These are phyloP conservation scores for Trissolcus basalis DNA, from an alignment of 1,140 invertebrate species.

Conservation along the genomic window DNA sequence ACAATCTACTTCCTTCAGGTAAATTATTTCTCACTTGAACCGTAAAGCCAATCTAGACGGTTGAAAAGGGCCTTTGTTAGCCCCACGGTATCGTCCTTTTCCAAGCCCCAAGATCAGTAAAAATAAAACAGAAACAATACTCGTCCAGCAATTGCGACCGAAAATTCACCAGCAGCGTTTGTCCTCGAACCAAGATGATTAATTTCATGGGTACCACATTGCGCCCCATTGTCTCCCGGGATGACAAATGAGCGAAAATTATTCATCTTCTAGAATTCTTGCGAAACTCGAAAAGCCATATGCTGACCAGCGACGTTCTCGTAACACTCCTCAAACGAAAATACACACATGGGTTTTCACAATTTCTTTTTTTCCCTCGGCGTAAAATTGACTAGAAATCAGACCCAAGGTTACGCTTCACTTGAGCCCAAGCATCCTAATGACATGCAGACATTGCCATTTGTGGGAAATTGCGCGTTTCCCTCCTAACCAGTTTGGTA, in stretches of 20 bases:
- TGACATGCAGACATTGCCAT: conserved; percentile 11
- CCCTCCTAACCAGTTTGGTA: neutral
- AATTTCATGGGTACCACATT: too few relatives aligned
- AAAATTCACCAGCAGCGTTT: neutral
- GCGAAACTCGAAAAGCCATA: too few relatives aligned
- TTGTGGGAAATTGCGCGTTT: conserved; percentile 22
- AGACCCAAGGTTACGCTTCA: conserved; percentile 1
- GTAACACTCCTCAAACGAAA: too few relatives aligned
- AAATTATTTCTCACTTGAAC: conserved; percentile 53
- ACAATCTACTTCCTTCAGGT: conserved; percentile 52
- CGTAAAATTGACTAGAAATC: neutral
- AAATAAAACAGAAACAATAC: conserved; percentile 15
- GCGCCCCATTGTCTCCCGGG: too few relatives aligned
- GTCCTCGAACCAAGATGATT: too few relatives aligned
- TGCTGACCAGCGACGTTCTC: too few relatives aligned
- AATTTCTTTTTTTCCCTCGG: neutral
- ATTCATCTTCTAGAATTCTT: too few relatives aligned
- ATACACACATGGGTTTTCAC: too few relatives aligned
- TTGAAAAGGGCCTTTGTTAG: conserved; percentile 42
- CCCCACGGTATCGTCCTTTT: conserved; percentile 2
- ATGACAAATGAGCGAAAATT: too few relatives aligned
- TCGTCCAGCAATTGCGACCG: neutral
- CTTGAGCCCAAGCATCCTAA: neutral
- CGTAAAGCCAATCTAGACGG: conserved; percentile 46
- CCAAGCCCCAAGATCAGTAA: conserved; percentile 5